Evolutionary conservation across 2,888 invertebrate species (phyloP).

Genomic region (Epirrita christyi): DNA sequence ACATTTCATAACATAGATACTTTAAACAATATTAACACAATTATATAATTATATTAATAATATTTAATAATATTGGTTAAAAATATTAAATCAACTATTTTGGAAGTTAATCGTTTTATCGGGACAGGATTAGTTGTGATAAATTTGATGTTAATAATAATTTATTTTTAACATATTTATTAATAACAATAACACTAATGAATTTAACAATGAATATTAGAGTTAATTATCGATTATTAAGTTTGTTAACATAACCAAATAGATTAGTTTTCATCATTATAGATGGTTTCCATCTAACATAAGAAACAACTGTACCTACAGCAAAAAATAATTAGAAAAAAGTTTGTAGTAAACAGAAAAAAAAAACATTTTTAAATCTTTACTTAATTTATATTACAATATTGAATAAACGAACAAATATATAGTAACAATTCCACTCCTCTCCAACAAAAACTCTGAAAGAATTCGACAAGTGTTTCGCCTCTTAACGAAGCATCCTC

Average conservation of each 20-base stretch:
- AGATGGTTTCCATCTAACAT: too few species aligned
- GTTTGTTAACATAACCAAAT: neutral
- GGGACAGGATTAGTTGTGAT: constrained; percentile 46
- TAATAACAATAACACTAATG: neutral
- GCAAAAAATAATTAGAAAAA: too few species aligned
- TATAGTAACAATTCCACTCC: too few species aligned
- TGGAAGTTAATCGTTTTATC: constrained; percentile 17
- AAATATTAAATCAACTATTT: neutral
- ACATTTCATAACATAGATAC: constrained; percentile 42
- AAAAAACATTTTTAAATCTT: too few species aligned
- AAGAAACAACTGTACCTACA: too few species aligned
- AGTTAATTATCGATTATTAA: neutral
- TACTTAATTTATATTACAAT: too few species aligned
- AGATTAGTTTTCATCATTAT: too few species aligned
- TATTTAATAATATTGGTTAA: constrained; percentile 6
- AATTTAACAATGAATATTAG: neutral
- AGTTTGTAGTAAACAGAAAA: too few species aligned
- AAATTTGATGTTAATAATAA: neutral
- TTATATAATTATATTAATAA: constrained; percentile 4
- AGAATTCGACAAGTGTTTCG: too few species aligned
- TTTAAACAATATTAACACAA: constrained; percentile 13
- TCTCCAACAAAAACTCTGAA: too few species aligned
- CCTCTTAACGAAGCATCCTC: too few species aligned
- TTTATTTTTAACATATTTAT: neutral
- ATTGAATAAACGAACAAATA: too few species aligned